Conservation (phyloP, 2,888 invertebrate species). For the Acronicta alni region DNA sequence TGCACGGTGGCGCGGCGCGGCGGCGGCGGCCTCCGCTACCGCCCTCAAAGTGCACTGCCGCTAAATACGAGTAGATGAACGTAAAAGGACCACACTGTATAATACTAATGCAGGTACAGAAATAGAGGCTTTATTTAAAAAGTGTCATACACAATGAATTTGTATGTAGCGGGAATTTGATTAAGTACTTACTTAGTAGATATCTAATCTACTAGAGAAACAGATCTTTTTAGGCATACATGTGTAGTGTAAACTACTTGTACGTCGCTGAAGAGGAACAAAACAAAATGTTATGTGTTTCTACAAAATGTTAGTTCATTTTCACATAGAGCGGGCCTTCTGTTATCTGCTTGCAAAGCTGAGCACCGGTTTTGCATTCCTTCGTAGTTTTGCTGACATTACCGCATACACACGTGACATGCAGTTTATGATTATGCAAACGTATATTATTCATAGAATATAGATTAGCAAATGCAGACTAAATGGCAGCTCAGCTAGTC, state of each 20-base stretch:
- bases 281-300: no score
- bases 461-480: conserved; percentile 33
- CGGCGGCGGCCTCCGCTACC: conserved; percentile 32
- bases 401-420: conserved; percentile 7
- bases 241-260: no score
- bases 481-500: conserved; percentile 6
- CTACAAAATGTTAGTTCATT: no score
- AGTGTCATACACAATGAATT: no score
- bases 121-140: no score
- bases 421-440: conserved; percentile 41
- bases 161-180: no score
- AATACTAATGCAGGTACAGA: no score
- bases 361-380: conserved; percentile 23
- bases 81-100: conserved; percentile 4
- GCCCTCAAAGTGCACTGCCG: conserved; percentile 2
- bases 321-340: conserved; percentile 29
- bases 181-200: no score
- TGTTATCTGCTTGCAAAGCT: neutral
- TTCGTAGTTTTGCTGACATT: conserved; percentile 5
- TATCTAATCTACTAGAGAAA: no score
- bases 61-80: neutral
- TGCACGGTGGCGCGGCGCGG: no score
- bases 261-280: no score
- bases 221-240: no score
- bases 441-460: conserved; percentile 37